phyloP scores from a whole-genome alignment of 2,797 vertebrate species.

The Podarcis lilfordi region DNA sequence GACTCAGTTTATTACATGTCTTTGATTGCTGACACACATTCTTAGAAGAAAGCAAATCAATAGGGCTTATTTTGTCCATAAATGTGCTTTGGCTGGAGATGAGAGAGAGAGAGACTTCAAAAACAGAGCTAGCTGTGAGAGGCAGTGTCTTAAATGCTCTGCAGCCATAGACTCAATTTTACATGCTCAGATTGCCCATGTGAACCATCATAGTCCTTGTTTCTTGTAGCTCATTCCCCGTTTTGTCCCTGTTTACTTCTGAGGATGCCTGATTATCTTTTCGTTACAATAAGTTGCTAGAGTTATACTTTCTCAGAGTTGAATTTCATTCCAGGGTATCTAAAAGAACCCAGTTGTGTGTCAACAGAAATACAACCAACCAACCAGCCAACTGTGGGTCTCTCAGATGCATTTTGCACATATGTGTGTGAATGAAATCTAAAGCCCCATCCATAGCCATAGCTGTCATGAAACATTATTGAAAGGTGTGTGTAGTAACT shows the following conservation, averaged over 20 bases:
- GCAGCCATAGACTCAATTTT: background rate
- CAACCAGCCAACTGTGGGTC: background rate
- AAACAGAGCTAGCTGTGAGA: background rate
- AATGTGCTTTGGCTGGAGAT: background rate
- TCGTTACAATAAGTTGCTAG: background rate
- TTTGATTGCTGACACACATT: constrained; percentile 5
- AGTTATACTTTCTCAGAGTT: background rate
- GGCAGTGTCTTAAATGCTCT: background rate
- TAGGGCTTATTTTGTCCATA: background rate
- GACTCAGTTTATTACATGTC: background rate
- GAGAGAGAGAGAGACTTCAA: background rate
- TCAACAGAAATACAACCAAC: background rate
- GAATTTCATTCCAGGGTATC: background rate
- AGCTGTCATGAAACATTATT: background rate
- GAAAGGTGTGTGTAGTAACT: background rate
- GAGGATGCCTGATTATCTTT: background rate
- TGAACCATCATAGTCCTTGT: background rate
- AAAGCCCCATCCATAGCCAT: background rate
- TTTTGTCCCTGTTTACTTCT: background rate
- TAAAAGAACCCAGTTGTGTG: background rate
- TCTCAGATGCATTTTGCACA: background rate
- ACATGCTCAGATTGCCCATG: background rate
- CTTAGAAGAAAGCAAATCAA: constrained; percentile 12
- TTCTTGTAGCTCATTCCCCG: background rate
- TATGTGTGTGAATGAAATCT: background rate